Base-by-base conservation (phyloP, 1,140 invertebrate species). In the Musca vetustissima region DNA sequence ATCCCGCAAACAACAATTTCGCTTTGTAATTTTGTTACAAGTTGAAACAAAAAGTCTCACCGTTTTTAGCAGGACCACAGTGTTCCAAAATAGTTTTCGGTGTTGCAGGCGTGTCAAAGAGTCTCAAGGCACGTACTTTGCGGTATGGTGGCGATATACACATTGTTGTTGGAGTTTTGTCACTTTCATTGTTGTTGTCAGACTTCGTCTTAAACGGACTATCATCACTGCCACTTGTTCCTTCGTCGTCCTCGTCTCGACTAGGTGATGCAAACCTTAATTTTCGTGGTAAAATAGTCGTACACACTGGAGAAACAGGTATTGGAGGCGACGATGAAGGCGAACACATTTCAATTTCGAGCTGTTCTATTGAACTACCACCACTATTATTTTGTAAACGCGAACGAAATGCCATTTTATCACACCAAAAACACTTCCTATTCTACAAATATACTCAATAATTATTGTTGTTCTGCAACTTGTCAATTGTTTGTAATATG, bases 101-200 rank as follows among this genome's bases (percentile, higher is more conserved):
- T 14, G 93, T 94, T 59, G 91, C 88, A 11, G 93, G 93, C 43
- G 91, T 92, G 82, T 94, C 93, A 77, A 93, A 93, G 1, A 96
- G 82, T 65, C 92, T 86, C 25, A 95, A 83, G 1, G 92, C 92
- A 73, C 92, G 85, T 47, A 95, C 91, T 76, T 90, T 86, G 76
- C 92, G 92, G 73, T 94, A 94, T 4, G 93, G 93, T 15, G 93
- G 93, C 73, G 88, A 89, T 73, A 82, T 73, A 13, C 65, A 8
- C 57, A 61, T 61, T 19, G 43, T 48, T 48, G 32, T 49, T 49
- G 64, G 64, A 47, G 21, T 70, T 47, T 24, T 57, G 17, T 53
- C 50, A 55, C 48, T 68, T 72, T 47, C 69, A 70, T 8, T 66
- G 65, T 65, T 72, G 77, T 73, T 72, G 75, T 77, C 72, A 75